phyloP scores from a whole-genome alignment of 2,888 invertebrate genomes.

The Aromia moschata region DNA sequence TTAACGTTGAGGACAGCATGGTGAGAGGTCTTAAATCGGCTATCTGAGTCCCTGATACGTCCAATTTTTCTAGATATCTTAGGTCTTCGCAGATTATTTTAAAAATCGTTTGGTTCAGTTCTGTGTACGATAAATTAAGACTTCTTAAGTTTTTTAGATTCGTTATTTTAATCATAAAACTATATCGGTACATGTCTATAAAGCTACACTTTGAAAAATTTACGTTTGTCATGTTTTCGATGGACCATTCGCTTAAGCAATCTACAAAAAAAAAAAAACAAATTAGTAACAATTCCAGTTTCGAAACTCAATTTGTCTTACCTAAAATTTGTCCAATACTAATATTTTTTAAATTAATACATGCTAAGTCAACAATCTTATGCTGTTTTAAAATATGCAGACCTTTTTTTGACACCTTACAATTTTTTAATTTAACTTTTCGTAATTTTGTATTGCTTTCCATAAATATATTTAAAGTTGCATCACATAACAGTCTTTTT shows the following conservation, averaged over 20 bases:
- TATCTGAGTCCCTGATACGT: slow-evolving; percentile 73
- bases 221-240: slow-evolving; percentile 68
- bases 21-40: slow-evolving; percentile 70
- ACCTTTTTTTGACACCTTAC: slow-evolving; percentile 68
- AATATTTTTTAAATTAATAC: slow-evolving; percentile 69
- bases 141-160: slow-evolving; percentile 69
- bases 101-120: slow-evolving; percentile 72
- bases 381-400: slow-evolving; percentile 70
- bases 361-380: slow-evolving; percentile 71
- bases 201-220: slow-evolving; percentile 73
- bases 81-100: slow-evolving; percentile 74
- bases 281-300: not conserved
- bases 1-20: slow-evolving; percentile 67
- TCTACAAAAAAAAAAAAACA: slow-evolving; percentile 55
- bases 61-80: slow-evolving; percentile 69
- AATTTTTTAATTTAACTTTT: slow-evolving; percentile 69
- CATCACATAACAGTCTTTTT: slow-evolving; percentile 69
- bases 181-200: slow-evolving; percentile 66
- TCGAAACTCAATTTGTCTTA: slow-evolving; percentile 25
- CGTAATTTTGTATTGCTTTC: slow-evolving; percentile 69
- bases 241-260: slow-evolving; percentile 73
- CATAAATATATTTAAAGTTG: slow-evolving; percentile 67
- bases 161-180: slow-evolving; percentile 66
- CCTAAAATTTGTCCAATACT: slow-evolving; percentile 62
- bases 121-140: slow-evolving; percentile 74